These are phyloP conservation scores for Typhlichthys eigenmanni DNA, from an alignment of 2,797 vertebrate genomes.

Conservation along the genomic window DNA sequence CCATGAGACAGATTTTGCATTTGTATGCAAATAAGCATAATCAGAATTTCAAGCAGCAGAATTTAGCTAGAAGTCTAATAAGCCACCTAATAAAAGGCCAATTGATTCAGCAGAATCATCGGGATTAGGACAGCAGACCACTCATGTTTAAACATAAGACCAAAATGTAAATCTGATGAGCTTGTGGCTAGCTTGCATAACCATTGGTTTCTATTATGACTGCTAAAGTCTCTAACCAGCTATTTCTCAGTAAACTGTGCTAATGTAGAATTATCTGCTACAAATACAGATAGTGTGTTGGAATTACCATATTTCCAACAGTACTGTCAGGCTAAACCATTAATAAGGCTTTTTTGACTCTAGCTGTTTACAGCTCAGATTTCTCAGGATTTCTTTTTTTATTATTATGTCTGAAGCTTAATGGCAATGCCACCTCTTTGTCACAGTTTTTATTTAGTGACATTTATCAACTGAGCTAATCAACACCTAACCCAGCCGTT, in stretches of 20 bases:
- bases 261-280: not conserved
- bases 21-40: constrained; percentile 57
- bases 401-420: not conserved
- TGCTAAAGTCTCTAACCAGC: constrained; percentile 50
- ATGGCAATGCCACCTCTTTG: not conserved
- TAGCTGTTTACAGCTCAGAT: not conserved
- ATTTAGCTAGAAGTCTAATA: constrained; percentile 36
- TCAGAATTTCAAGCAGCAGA: constrained; percentile 49
- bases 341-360: not conserved
- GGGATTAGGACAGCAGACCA: constrained; percentile 57
- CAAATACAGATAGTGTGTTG: too few species aligned
- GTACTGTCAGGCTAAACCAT: not conserved
- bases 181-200: constrained; percentile 33
- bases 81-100: constrained; percentile 51
- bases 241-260: constrained; percentile 21
- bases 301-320: too few species aligned
- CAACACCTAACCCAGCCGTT: constrained; percentile 26
- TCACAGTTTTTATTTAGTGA: not conserved
- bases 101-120: constrained; percentile 61
- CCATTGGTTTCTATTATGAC: constrained; percentile 44
- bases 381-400: not conserved
- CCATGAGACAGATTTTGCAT: constrained; percentile 31
- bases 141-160: constrained; percentile 71
- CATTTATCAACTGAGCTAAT: constrained; percentile 16
- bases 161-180: constrained; percentile 63